phyloP scores from a whole-genome alignment of 1,140 invertebrate species.

The Heliconius congener region DNA sequence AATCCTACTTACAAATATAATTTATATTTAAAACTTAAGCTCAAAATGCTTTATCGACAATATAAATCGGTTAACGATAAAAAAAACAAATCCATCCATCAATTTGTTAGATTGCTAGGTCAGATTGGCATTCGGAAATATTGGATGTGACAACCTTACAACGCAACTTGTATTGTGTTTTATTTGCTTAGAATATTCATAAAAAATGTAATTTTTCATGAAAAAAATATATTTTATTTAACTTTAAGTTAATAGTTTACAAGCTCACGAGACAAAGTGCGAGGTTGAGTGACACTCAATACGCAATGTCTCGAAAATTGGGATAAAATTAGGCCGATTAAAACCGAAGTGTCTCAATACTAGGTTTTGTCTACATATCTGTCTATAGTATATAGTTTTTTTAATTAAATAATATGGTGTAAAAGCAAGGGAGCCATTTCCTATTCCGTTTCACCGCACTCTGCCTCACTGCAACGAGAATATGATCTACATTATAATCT shows the following conservation, averaged over 20 bases:
- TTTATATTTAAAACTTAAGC: not conserved
- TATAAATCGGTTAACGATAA: not conserved
- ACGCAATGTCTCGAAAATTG: not conserved
- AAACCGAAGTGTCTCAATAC: not conserved
- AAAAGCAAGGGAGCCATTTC: too few relatives aligned
- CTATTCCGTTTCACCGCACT: too few relatives aligned
- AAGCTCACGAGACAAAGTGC: not conserved
- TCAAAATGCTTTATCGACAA: not conserved
- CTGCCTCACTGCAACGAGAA: too few relatives aligned
- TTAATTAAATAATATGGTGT: too few relatives aligned
- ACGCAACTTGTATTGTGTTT: not conserved
- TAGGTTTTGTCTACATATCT: too few relatives aligned
- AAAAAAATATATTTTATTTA: too few relatives aligned
- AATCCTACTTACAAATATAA: not conserved
- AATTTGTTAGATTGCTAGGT: not conserved
- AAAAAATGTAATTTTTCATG: too few relatives aligned
- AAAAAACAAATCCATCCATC: not conserved
- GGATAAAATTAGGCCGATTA: not conserved
- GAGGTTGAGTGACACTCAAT: not conserved
- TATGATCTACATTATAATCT: too few relatives aligned
- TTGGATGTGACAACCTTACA: constrained; percentile 1
- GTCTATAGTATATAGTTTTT: too few relatives aligned
- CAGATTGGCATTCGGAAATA: not conserved
- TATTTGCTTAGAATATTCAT: not conserved
- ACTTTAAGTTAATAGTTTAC: too few relatives aligned